Conservation (phyloP, 2,797 vertebrate genomes). For the Euphonia xanthogaster region DNA sequence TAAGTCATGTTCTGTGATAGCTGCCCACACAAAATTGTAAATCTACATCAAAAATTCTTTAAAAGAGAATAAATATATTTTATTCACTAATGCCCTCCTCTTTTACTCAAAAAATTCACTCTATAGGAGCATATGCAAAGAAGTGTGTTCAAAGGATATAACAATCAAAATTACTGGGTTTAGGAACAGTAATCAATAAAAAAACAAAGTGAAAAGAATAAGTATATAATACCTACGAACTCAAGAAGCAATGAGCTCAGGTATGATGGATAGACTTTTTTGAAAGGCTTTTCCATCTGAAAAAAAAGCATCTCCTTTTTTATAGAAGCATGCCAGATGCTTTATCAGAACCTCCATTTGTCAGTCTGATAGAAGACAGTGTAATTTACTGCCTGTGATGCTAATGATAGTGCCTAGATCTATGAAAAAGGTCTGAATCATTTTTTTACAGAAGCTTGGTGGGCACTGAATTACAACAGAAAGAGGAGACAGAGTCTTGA, state of each 20-base stretch:
- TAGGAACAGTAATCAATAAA: neutral
- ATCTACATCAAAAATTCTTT: neutral
- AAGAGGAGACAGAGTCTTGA: neutral
- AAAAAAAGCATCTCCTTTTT: neutral
- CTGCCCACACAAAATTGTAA: neutral
- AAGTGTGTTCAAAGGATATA: neutral
- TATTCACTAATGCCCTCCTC: neutral
- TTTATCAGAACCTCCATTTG: slow-evolving; percentile 47
- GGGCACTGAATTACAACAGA: neutral
- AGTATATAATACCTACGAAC: neutral
- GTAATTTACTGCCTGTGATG: slow-evolving; percentile 40
- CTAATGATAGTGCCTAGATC: neutral
- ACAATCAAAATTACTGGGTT: neutral
- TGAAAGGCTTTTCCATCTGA: slow-evolving; percentile 28
- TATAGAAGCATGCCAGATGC: slow-evolving; percentile 18
- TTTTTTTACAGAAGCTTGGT: slow-evolving; percentile 5
- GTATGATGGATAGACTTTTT: neutral
- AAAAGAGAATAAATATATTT: neutral
- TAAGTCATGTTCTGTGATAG: neutral
- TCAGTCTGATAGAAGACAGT: neutral
- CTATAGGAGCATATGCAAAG: neutral
- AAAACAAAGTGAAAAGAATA: neutral
- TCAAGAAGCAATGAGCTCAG: neutral
- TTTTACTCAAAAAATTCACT: neutral
- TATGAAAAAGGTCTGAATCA: neutral